Evolutionary conservation across 1,140 invertebrate species (phyloP), one percentile per base, ranked within the genome.

Genomic region (Daktulosphaira vitifoliae): DNA sequence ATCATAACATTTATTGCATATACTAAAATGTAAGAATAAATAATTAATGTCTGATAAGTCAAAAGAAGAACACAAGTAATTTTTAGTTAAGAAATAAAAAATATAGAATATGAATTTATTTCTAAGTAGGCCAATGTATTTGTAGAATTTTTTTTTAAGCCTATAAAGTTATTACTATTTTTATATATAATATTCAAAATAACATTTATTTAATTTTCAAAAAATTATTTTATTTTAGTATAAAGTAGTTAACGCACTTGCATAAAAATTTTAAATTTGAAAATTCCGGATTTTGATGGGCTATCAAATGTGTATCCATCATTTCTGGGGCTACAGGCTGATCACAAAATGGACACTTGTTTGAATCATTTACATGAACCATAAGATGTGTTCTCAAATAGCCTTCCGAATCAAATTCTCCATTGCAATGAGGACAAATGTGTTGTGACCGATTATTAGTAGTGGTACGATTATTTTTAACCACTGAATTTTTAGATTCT

Each of bases 241-340:
- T 22, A 15, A 33, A 15, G 2, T 48, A 38, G 46, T 62, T 11
- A 33, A 33, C 29, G 5, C 29, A 62, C 56, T 62, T 62, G 56
- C 56, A 62, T 62, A 62, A 6, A 62, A 62, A 62, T 9, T 62
- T 62, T 62, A 62, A 22, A 15, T 62, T 62, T 16, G 56, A 46
- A 62, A 62, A 62, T 22, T 62, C 42, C 7, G 56, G 56, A 62
- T 62, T 62, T 48, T 62, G 56, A 48, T 62, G 56, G 20, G 56
- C 56, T 26, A 62, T 48, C 44, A 62, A 62, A 62, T 62, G 56
- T 9, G 56, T 62, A 4, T 62, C 42, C 56, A 62, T 62, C 56
- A 62, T 62, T 33, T 62, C 56, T 33, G 56, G 56, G 26, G 56
- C 56, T 29, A 62, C 25, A 8, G 56, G 56, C 46, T 62, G 56